phyloP scores from a whole-genome alignment of 2,888 invertebrate species.

The Diarsia rubi region DNA sequence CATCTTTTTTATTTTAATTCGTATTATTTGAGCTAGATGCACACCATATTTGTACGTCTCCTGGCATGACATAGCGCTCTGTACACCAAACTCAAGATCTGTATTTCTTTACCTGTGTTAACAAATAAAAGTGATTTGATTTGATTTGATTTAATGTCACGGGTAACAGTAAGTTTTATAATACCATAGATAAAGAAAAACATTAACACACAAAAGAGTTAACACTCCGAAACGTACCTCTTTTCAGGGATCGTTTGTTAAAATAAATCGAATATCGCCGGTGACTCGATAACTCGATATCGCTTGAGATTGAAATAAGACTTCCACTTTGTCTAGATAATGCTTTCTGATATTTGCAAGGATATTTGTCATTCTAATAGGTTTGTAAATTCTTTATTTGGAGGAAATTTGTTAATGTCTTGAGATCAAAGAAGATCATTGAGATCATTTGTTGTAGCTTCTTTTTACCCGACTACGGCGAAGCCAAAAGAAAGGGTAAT shows the following conservation, averaged over 20 bases:
- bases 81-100: too few relatives aligned
- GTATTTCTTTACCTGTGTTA: too few relatives aligned
- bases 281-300: slow-evolving; percentile 21
- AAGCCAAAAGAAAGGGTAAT: too few relatives aligned
- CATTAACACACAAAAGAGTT: background rate
- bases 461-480: too few relatives aligned
- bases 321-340: slow-evolving; percentile 33
- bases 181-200: background rate
- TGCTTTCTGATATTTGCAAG: slow-evolving; percentile 32
- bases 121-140: too few relatives aligned
- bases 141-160: too few relatives aligned
- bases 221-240: background rate
- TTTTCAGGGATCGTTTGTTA: slow-evolving; percentile 38
- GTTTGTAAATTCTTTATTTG: slow-evolving; percentile 14
- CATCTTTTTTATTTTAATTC: too few relatives aligned
- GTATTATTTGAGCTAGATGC: too few relatives aligned
- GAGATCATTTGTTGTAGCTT: slow-evolving; percentile 1
- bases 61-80: too few relatives aligned
- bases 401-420: background rate
- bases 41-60: too few relatives aligned
- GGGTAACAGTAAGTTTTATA: background rate
- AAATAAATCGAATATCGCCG: slow-evolving; percentile 40
- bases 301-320: slow-evolving; percentile 46
- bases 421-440: background rate
- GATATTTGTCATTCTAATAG: slow-evolving; percentile 37